A percentile compares a stretch with the other conserved stretches of the same genome.
phyloP scores from a whole-genome alignment of 2,113 vertebrate species.

The Trinectes maculatus region DNA sequence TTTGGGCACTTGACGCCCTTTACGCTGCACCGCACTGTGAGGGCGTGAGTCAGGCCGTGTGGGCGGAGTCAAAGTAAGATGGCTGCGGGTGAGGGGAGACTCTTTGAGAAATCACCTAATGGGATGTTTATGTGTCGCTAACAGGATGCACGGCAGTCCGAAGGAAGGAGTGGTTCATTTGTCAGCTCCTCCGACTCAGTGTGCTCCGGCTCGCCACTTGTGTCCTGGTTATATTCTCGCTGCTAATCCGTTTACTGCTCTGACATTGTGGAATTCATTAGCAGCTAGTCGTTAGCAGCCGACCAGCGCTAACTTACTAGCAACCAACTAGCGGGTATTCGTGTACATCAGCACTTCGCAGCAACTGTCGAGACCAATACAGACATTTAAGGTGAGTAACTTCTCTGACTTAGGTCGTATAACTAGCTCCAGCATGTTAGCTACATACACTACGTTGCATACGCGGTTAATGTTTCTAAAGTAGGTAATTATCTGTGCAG shows the following conservation, averaged over 20 bases:
- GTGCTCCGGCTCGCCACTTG: neutral
- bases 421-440: no score
- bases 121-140: slow-evolving; percentile 64
- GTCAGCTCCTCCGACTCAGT: slow-evolving; percentile 11
- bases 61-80: slow-evolving; percentile 79
- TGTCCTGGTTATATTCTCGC: neutral
- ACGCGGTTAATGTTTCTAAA: neutral
- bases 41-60: slow-evolving; percentile 70
- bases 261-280: slow-evolving; percentile 72
- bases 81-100: slow-evolving; percentile 74
- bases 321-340: slow-evolving; percentile 53
- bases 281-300: slow-evolving; percentile 62
- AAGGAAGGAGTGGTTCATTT: slow-evolving; percentile 29
- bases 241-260: slow-evolving; percentile 16
- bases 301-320: slow-evolving; percentile 49
- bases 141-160: slow-evolving; percentile 54
- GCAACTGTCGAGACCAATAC: slow-evolving; percentile 22
- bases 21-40: slow-evolving; percentile 42
- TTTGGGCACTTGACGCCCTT: neutral
- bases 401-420: no score
- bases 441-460: no score
- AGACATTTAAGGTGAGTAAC: slow-evolving; percentile 46
- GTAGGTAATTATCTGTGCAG: slow-evolving; percentile 15
- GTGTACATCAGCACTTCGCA: slow-evolving; percentile 34
- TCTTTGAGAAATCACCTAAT: slow-evolving; percentile 59